A percentile compares a stretch with the other conserved stretches of the same genome.
These are phyloP conservation scores for Odontesthes bonariensis DNA, from an alignment of 2,113 vertebrate species.

Conservation along the genomic window DNA sequence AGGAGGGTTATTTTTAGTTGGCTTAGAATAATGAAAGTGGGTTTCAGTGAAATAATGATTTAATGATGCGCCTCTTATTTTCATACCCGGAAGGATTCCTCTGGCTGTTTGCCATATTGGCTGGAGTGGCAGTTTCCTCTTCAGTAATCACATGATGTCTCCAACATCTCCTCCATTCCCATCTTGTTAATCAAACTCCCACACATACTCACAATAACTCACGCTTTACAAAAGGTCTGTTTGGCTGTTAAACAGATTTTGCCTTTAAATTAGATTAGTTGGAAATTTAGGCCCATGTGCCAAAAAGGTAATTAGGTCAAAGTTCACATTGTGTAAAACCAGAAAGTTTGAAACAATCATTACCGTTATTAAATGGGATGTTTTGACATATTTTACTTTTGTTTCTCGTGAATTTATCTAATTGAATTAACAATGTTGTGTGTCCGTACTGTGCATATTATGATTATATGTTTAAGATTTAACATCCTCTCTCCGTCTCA, in stretches of 20 bases:
- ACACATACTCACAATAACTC: constrained; percentile 16
- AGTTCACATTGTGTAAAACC: background rate
- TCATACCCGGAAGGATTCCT: constrained; percentile 32
- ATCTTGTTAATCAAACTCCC: constrained; percentile 22
- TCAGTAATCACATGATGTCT: constrained; percentile 65
- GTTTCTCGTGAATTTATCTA: too few species aligned
- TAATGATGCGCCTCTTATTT: constrained; percentile 29
- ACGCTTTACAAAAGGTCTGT: constrained; percentile 46
- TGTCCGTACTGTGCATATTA: too few species aligned
- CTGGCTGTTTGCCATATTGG: constrained; percentile 32
- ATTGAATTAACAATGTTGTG: too few species aligned
- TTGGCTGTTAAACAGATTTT: constrained; percentile 24
- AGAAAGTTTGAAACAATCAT: too few species aligned
- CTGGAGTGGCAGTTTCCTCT: constrained; percentile 52
- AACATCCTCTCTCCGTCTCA: too few species aligned
- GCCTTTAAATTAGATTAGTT: constrained; percentile 33
- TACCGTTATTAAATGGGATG: too few species aligned
- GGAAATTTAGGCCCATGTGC: background rate
- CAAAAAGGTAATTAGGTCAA: background rate
- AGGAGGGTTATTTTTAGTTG: constrained; percentile 10
- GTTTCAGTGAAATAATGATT: constrained; percentile 23
- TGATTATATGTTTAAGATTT: too few species aligned
- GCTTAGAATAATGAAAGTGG: constrained; percentile 19
- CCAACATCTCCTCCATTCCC: background rate
- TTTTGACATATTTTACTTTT: too few species aligned